Evolutionary conservation across 2,113 vertebrate genomes (phyloP), one percentile per base, ranked within the genome.

Genomic region (Phylloscopus trochiloides): DNA sequence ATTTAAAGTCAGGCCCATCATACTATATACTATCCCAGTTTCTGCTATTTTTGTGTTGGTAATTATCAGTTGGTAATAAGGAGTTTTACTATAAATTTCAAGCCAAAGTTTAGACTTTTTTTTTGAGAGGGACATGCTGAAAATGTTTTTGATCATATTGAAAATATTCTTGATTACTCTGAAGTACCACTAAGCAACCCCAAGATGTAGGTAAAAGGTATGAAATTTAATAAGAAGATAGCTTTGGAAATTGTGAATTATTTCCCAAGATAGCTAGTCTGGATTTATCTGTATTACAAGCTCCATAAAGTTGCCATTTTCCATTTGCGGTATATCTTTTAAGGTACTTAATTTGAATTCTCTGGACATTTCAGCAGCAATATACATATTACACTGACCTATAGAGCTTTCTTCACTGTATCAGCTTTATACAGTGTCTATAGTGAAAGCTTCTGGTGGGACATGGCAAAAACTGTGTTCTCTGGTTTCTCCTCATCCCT

Each of bases 231-330:
- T 72, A 52, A 66, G 57, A 74, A 80, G 59, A 66, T 75, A 52
- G 77, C 31, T 94, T 82, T 79, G 50, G 90, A 88, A 95, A 82
- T 85, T 19, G 31, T 45, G 40, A 85, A 36, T 31, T 29, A 5
- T 91, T 82, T 93, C 81, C 92, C 66, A 90, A 45, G 87, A 34
- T n/a, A 75, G 45, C 52, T 57, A 18, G 19, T 85, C 48, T 87
- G 62, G 25, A 72, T 94, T 91, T 93, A 45, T 78, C 70, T 94
- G 77, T 87, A 78, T 91, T 96, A 61, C 10, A 91, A 78, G 40
- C 73, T 90, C 86, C 61, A 75, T 87, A 59, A 75, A 79, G 74
- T 85, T 93, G 48, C 57, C 36, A 36, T 85, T 82, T 93, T 91
- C 48, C 40, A 48, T 78, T 91, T 94, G 57, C 2, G 14, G 17